These are phyloP conservation scores for Embiotoca jacksoni DNA, from an alignment of 2,113 vertebrate species.

Conservation along the genomic window DNA sequence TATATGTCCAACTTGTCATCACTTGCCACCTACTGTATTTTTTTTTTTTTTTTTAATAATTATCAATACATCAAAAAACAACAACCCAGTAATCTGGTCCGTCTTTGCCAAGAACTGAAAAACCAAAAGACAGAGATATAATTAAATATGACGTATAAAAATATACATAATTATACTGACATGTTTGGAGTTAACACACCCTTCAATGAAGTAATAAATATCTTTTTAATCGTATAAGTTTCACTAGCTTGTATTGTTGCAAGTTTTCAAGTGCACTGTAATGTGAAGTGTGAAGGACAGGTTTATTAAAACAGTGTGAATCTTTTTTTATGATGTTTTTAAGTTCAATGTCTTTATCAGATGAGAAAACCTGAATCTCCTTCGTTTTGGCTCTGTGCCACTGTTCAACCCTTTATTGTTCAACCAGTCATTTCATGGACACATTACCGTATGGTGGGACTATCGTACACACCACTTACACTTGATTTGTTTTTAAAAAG, in stretches of 20 bases:
- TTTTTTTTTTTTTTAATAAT: too few species aligned
- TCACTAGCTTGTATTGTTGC: too few species aligned
- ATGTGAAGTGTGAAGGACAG: neutral
- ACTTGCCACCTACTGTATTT: neutral
- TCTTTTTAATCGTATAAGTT: too few species aligned
- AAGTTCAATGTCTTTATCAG: neutral
- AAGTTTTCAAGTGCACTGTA: too few species aligned
- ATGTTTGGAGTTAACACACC: too few species aligned
- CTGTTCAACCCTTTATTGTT: slow-evolving; percentile 21
- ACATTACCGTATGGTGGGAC: neutral
- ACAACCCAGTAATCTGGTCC: neutral
- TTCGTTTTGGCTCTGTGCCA: slow-evolving; percentile 26
- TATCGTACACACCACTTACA: slow-evolving; percentile 15
- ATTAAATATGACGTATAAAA: slow-evolving; percentile 18
- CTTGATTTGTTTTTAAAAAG: slow-evolving; percentile 35
- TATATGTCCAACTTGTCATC: neutral
- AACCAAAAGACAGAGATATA: slow-evolving; percentile 15
- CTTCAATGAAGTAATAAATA: too few species aligned
- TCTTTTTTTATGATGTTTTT: neutral
- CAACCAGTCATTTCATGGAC: slow-evolving; percentile 31
- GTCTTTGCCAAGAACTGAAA: neutral
- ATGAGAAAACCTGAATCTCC: neutral
- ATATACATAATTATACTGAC: neutral
- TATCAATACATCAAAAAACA: slow-evolving; percentile 2
- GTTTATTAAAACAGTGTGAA: neutral